phyloP scores from a whole-genome alignment of 2,888 invertebrate genomes.

The Antitype chi region DNA sequence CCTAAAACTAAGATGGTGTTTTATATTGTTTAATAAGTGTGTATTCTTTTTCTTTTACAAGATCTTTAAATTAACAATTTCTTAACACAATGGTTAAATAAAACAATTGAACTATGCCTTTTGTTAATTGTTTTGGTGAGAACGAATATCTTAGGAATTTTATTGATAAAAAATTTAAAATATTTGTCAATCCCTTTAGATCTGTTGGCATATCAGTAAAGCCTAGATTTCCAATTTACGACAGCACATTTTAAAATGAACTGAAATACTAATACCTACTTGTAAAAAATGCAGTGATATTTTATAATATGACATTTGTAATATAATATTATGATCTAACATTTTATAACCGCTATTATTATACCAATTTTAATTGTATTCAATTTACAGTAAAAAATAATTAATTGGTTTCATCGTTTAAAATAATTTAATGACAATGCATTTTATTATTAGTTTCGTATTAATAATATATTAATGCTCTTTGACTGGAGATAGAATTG shows the following conservation, averaged over 20 bases:
- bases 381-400: constrained; percentile 12
- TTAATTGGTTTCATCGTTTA: not conserved
- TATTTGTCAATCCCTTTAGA: not conserved
- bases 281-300: not conserved
- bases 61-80: constrained; percentile 8
- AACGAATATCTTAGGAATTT: constrained; percentile 2
- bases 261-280: not conserved
- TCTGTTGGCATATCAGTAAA: not conserved
- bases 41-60: constrained; percentile 4
- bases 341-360: constrained; percentile 15
- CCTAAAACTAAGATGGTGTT: not conserved
- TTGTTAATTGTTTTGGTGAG: constrained; percentile 36
- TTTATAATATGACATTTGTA: not conserved
- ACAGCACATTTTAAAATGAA: not conserved
- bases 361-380: not conserved
- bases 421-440: not conserved
- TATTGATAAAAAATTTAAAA: constrained; percentile 15
- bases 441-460: not conserved
- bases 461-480: not conserved
- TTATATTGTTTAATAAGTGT: not conserved
- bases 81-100: constrained; percentile 23
- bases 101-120: constrained; percentile 38
- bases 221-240: too few species aligned
- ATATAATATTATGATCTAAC: not conserved
- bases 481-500: not conserved